Evolutionary conservation across 2,113 vertebrate species (phyloP), one percentile per base, ranked within the genome.

Genomic region (Chloropsis cyanopogon): DNA sequence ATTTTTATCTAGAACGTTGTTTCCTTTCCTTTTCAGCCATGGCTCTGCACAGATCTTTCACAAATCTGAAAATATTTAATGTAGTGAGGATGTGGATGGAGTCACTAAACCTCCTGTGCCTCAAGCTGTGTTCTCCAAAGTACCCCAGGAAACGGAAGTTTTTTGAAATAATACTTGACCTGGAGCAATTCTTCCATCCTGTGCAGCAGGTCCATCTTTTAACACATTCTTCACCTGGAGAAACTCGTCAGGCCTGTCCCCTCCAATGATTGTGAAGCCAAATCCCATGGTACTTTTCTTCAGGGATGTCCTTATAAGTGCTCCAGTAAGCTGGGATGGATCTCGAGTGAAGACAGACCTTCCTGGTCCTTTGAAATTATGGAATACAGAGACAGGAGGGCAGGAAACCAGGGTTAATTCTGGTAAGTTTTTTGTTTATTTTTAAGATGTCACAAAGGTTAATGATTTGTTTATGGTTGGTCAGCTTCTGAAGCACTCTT

Each of bases 201-300:
- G 99, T 4, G 99, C 99, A 9, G 99, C 99, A 0, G 99, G 99
- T 33, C 99, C 99, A 5, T 99, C 99, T 61, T 98, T 98, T 39
- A 99, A 97, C 47, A 99, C 99, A 15, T 99, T 99, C 96, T 99
- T 99, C 95, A 99, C 99, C 95, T 99, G 99, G 6, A 99, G 98
- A 96, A 99, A 99, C 96, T 99, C 99, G 44, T 99, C 99, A 9
- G 99, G 99, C 50, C 99, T 98, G 94, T 99, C 99, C 71, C 99
- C 99, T n/a, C 99, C 99, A 7, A 99, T 99, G 84, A 99, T 99
- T 59, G 99, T 99, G 90, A 99, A 99, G 47, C 99, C 99, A 89
- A 99, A 99, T 8, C 99, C 99, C 98, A 99, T 99, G 2, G 98
- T 86, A 66, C 99, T 99, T 96, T 99, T 99, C 57, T 98, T 98